Conservation (phyloP, 2,113 vertebrate genomes). For the Calypte anna region DNA sequence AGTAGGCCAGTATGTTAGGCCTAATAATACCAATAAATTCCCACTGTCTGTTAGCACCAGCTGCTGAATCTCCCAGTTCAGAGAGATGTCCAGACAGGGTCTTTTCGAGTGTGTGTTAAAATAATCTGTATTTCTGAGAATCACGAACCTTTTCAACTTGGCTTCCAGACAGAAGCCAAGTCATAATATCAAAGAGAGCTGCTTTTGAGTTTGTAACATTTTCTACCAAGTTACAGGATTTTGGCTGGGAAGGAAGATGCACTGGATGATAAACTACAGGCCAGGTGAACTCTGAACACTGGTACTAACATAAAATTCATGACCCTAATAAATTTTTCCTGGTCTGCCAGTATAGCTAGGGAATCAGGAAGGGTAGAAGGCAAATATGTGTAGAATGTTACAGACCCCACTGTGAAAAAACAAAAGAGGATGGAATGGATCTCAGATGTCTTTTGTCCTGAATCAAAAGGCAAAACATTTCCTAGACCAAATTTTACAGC, state of each 20-base stretch:
- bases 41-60: not conserved
- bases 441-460: not conserved
- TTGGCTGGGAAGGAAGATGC: not conserved
- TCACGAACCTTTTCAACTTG: not conserved
- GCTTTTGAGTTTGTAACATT: not conserved
- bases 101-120: not conserved
- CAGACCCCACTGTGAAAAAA: not conserved
- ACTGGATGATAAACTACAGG: not conserved
- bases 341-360: not conserved
- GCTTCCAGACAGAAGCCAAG: not conserved
- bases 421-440: not conserved
- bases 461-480: slow-evolving; percentile 11
- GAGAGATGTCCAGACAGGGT: not conserved
- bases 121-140: slow-evolving; percentile 32
- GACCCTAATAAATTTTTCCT: not conserved
- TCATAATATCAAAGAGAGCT: not conserved
- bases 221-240: not conserved
- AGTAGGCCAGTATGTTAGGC: not conserved
- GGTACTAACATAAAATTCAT: not conserved
- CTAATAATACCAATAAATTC: not conserved
- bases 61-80: slow-evolving; percentile 23
- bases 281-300: not conserved
- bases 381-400: slow-evolving; percentile 8
- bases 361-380: not conserved
- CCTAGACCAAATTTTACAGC: not conserved